Conservation (phyloP, 92 coral and sea anemone genomes). For the Actinostola sp. region DNA sequence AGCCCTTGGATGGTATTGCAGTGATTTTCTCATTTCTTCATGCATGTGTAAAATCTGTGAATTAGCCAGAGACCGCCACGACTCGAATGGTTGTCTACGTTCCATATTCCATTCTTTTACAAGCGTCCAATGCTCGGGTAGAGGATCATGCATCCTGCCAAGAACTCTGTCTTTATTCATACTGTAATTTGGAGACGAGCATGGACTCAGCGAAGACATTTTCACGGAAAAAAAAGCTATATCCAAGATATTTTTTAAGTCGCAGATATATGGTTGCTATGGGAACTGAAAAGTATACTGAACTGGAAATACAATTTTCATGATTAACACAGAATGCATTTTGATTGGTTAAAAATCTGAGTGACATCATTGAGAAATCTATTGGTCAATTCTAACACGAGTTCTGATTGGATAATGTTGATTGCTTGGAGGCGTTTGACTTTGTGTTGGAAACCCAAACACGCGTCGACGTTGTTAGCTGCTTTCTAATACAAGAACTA, state of each 20-base stretch:
- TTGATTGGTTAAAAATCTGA: slow-evolving; percentile 24
- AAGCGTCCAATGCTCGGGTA: slow-evolving; percentile 90
- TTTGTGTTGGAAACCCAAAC: slow-evolving; percentile 56
- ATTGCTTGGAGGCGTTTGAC: slow-evolving; percentile 21
- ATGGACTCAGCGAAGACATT: slow-evolving; percentile 45
- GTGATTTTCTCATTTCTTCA: slow-evolving; percentile 65
- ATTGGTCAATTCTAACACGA: slow-evolving; percentile 27
- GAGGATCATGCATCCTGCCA: slow-evolving; percentile 41
- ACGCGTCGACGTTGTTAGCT: slow-evolving; percentile 1
- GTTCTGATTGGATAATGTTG: slow-evolving; percentile 37
- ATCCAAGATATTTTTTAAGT: background rate
- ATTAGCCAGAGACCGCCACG: slow-evolving; percentile 79
- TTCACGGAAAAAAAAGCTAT: background rate
- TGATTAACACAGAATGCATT: background rate
- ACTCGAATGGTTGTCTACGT: slow-evolving; percentile 72
- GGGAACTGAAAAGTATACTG: slow-evolving; percentile 17
- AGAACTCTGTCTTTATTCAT: slow-evolving; percentile 12
- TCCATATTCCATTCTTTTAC: slow-evolving; percentile 92
- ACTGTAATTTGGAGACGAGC: slow-evolving; percentile 31
- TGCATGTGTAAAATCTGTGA: slow-evolving; percentile 71
- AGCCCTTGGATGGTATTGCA: slow-evolving; percentile 72
- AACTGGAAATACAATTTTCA: slow-evolving; percentile 5
- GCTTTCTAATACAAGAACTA: too few relatives aligned
- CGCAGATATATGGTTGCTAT: slow-evolving; percentile 11
- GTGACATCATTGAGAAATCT: background rate